These are phyloP conservation scores for Cheilosia vernalis DNA, from an alignment of 2,888 invertebrate species.

Conservation along the genomic window DNA sequence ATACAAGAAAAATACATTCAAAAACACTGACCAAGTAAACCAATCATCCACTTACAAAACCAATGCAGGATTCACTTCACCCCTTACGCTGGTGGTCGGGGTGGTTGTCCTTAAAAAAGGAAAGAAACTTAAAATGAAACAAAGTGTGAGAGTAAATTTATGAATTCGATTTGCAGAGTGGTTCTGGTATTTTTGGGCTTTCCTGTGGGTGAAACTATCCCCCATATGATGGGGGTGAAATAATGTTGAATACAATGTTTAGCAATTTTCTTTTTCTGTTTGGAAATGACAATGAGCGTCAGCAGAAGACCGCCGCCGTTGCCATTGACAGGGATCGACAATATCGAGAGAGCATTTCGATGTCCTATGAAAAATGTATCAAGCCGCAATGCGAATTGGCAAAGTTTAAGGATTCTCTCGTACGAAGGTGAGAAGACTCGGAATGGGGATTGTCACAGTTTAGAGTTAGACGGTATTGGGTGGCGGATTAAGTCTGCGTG, in stretches of 20 bases:
- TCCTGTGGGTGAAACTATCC: constrained; percentile 15
- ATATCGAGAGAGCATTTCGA: constrained; percentile 64
- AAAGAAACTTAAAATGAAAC: constrained; percentile 10
- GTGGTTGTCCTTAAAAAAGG: constrained; percentile 16
- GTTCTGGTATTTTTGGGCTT: constrained; percentile 47
- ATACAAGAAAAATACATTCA: constrained; percentile 28
- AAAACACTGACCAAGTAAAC: constrained; percentile 74
- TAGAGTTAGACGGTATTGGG: neutral
- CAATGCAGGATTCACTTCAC: constrained; percentile 35
- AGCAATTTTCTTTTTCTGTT: neutral
- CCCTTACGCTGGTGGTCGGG: neutral
- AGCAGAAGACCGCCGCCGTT: neutral
- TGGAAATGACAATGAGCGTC: neutral
- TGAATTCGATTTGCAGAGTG: constrained; percentile 72
- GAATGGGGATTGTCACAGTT: neutral
- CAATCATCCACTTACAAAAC: constrained; percentile 70
- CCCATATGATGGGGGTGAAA: constrained; percentile 1
- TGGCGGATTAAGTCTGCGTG: neutral
- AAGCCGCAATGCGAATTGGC: constrained; percentile 62
- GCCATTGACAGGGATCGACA: constrained; percentile 1
- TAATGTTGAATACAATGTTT: constrained; percentile 46
- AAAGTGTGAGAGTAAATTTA: constrained; percentile 66
- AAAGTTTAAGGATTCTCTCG: constrained; percentile 8
- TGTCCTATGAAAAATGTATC: constrained; percentile 72
- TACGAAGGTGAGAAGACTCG: constrained; percentile 12